Conservation (phyloP, 2,888 invertebrate genomes). For the Dione vanillae region DNA sequence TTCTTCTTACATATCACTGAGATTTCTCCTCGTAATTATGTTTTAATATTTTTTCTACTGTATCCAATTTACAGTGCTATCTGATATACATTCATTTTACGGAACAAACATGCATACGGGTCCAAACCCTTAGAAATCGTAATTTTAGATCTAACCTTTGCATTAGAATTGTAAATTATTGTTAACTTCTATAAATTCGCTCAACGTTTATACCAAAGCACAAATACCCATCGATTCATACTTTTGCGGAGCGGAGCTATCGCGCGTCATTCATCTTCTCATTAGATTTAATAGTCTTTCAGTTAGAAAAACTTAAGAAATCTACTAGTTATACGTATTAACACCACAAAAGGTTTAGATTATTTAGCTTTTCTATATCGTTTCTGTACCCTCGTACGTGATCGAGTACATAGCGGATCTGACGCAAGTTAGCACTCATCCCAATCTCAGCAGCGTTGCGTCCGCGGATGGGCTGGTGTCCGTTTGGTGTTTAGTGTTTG, state of each 20-base stretch:
- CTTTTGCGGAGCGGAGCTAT: conserved; percentile 72
- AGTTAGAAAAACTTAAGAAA: conserved; percentile 79
- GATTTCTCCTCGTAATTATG: conserved; percentile 81
- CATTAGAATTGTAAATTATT: conserved; percentile 80
- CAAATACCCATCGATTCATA: conserved; percentile 83
- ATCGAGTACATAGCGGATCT: conserved; percentile 61
- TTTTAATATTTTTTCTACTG: conserved; percentile 64
- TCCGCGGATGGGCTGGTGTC: conserved; percentile 25
- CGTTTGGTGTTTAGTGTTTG: conserved; percentile 8
- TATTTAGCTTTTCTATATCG: conserved; percentile 36
- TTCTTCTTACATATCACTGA: conserved; percentile 83
- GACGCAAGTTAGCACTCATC: conserved; percentile 51
- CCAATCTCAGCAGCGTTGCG: conserved; percentile 15
- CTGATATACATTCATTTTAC: conserved; percentile 67
- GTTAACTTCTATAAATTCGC: conserved; percentile 78
- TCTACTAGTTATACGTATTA: conserved; percentile 65
- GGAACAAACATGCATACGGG: conserved; percentile 81
- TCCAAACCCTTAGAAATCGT: conserved; percentile 82
- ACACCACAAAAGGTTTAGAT: conserved; percentile 41
- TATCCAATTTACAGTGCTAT: conserved; percentile 71
- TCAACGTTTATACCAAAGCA: conserved; percentile 84
- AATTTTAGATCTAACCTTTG: conserved; percentile 79
- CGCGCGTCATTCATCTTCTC: conserved; percentile 71
- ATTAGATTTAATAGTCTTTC: conserved; percentile 83
- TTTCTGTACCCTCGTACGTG: conserved; percentile 41